Percentiles rank a stretch among this genome's conserved stretches.
Evolutionary conservation across 2,888 invertebrate species (phyloP).

Genomic region (Hylaea fasciaria): DNA sequence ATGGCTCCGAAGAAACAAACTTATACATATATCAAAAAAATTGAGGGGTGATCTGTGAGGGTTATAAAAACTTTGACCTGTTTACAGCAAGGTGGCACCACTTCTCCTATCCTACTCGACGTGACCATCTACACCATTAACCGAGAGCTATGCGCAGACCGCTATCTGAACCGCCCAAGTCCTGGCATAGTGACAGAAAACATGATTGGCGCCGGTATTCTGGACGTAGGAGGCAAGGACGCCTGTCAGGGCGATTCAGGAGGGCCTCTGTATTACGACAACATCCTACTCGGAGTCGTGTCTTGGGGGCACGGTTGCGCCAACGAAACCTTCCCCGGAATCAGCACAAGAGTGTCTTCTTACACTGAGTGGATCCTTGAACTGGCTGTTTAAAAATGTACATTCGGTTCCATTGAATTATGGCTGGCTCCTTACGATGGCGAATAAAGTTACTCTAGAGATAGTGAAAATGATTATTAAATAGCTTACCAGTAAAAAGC

Average conservation of each 20-base stretch:
- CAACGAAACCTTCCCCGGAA: slow-evolving; percentile 65
- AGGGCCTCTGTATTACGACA: slow-evolving; percentile 65
- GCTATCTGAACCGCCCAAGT: slow-evolving; percentile 47
- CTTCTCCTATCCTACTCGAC: slow-evolving; percentile 50
- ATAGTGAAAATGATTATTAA: not conserved
- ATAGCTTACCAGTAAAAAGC: too few relatives aligned
- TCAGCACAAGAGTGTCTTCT: slow-evolving; percentile 64
- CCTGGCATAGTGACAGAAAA: slow-evolving; percentile 43
- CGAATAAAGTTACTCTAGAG: not conserved
- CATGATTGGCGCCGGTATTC: slow-evolving; percentile 61
- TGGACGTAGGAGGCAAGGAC: slow-evolving; percentile 51
- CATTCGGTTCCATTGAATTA: not conserved
- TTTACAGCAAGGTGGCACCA: slow-evolving; percentile 47
- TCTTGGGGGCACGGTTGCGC: slow-evolving; percentile 76
- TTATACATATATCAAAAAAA: too few relatives aligned
- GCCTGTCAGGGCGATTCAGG: slow-evolving; percentile 60
- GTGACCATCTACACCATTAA: slow-evolving; percentile 61
- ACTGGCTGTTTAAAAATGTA: slow-evolving; percentile 5
- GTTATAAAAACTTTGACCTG: not conserved
- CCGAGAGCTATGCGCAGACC: slow-evolving; percentile 52
- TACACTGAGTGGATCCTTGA: slow-evolving; percentile 50
- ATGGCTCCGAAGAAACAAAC: too few relatives aligned
- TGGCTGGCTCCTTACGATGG: not conserved
- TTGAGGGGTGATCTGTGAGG: too few relatives aligned
- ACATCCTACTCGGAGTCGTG: slow-evolving; percentile 63